These are phyloP conservation scores for Lepus oiostolus DNA, from an alignment of 2,797 vertebrate species.

Conservation along the genomic window DNA sequence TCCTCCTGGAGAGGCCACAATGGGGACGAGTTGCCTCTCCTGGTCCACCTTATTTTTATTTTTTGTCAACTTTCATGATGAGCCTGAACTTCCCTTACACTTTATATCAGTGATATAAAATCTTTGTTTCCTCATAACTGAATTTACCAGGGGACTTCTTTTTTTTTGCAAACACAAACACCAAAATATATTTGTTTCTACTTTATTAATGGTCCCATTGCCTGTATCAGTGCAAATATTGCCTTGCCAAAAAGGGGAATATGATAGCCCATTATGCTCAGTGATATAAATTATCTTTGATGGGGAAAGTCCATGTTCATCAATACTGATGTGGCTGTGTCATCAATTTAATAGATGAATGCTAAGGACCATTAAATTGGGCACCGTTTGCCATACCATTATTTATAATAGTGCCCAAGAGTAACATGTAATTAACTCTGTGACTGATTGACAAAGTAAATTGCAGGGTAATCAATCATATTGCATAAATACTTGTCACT, in stretches of 20 bases:
- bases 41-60: slow-evolving; percentile 3
- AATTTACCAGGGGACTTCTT: not conserved
- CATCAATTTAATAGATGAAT: slow-evolving; percentile 70
- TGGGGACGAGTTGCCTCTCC: not conserved
- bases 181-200: slow-evolving; percentile 22
- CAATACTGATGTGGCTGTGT: slow-evolving; percentile 55
- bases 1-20: not conserved
- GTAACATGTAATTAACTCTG: slow-evolving; percentile 72
- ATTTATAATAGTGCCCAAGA: slow-evolving; percentile 72
- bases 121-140: slow-evolving; percentile 17
- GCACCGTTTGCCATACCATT: slow-evolving; percentile 67
- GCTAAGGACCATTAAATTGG: slow-evolving; percentile 78
- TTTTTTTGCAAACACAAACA: not conserved
- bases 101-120: not conserved
- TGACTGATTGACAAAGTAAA: slow-evolving; percentile 80
- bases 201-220: slow-evolving; percentile 69
- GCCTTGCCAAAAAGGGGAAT: slow-evolving; percentile 13
- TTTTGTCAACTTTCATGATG: not conserved
- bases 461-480: slow-evolving; percentile 72
- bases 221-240: slow-evolving; percentile 62
- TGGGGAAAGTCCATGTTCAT: slow-evolving; percentile 33
- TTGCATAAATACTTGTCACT: slow-evolving; percentile 71
- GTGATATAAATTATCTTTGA: slow-evolving; percentile 69
- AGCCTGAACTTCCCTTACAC: not conserved
- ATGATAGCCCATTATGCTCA: not conserved